phyloP scores from a whole-genome alignment of 2,797 vertebrate species.

The Netta rufina region DNA sequence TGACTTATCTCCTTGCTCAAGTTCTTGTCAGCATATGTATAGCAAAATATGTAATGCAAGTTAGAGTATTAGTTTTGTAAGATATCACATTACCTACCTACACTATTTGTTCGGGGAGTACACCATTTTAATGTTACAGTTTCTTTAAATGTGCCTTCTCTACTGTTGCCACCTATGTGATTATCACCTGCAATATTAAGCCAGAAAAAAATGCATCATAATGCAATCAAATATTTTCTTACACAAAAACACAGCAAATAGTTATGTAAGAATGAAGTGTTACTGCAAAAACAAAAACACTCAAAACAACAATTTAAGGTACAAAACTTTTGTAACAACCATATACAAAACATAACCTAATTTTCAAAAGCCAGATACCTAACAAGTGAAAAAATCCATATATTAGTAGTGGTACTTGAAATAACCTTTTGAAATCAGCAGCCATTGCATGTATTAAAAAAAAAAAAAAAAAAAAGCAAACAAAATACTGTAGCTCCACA shows the following conservation, averaged over 20 bases:
- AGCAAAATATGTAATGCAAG: background rate
- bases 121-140: conserved; percentile 98
- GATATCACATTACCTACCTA: conserved; percentile 76
- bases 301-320: background rate
- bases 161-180: conserved; percentile 85
- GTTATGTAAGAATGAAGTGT: background rate
- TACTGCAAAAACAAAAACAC: background rate
- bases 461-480: background rate
- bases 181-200: conserved; percentile 85
- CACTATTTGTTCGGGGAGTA: conserved; percentile 93
- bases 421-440: background rate
- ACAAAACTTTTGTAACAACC: background rate
- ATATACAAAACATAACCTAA: background rate
- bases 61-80: background rate
- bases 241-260: background rate
- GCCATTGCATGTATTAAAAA: background rate
- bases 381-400: background rate
- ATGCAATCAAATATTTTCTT: background rate
- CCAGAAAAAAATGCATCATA: background rate
- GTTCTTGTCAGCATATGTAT: background rate
- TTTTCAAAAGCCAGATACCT: background rate
- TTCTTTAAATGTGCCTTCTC: conserved; percentile 93
- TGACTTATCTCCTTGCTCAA: background rate
- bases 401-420: background rate
- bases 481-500: background rate